Percentiles rank a stretch among this genome's conserved stretches.
Conservation (phyloP, 2,888 invertebrate genomes). For the Agonopterix alstromeriana region DNA sequence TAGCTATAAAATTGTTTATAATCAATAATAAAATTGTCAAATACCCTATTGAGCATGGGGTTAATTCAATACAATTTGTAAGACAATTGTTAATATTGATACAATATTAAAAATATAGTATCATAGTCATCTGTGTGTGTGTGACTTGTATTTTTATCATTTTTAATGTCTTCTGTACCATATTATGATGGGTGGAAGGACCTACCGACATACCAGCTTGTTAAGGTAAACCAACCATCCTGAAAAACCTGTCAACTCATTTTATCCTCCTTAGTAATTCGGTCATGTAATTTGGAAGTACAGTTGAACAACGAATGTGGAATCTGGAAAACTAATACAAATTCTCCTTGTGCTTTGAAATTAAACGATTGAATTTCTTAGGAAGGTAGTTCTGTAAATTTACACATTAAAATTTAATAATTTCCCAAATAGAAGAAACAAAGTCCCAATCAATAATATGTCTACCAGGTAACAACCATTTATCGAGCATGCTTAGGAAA, state of each 20-base stretch:
- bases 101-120: neutral
- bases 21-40: no score
- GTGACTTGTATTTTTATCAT: constrained; percentile 73
- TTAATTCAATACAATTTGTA: neutral
- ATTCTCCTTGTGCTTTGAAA: neutral
- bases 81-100: neutral
- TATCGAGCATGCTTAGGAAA: no score
- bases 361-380: no score
- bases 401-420: constrained; percentile 56
- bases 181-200: constrained; percentile 77
- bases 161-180: constrained; percentile 72
- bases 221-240: constrained; percentile 74
- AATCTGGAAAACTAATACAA: no score
- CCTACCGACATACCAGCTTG: constrained; percentile 81
- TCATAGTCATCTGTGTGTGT: constrained; percentile 48
- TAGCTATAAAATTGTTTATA: no score
- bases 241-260: constrained; percentile 48
- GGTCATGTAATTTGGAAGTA: no score
- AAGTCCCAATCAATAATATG: constrained; percentile 5
- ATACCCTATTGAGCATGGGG: neutral
- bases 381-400: constrained; percentile 44
- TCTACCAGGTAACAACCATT: no score
- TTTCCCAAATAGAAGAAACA: no score
- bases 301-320: no score
- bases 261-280: neutral